phyloP scores from a whole-genome alignment of 2,113 vertebrate species.

The Antidorcas marsupialis region DNA sequence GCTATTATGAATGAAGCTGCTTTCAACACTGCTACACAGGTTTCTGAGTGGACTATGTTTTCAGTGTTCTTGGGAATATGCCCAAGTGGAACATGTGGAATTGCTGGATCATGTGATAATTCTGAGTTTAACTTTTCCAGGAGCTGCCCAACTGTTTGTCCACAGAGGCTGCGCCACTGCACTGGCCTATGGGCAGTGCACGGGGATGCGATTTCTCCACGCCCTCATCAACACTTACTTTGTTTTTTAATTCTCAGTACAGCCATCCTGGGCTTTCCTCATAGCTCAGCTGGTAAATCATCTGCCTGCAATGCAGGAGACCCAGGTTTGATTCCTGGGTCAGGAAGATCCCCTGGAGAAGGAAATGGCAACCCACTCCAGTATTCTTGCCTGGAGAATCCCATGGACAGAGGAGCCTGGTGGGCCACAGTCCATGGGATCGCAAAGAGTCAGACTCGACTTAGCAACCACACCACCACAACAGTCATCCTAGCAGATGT shows the following conservation, averaged over 20 bases:
- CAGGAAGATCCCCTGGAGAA: not conserved
- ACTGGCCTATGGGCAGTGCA: rapidly evolving
- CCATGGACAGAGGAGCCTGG: not conserved
- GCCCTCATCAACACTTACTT: not conserved
- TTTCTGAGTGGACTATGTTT: too few species aligned
- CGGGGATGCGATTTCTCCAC: not conserved
- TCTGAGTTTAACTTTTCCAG: not conserved
- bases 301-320: not conserved
- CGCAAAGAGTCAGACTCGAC: not conserved
- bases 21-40: not conserved
- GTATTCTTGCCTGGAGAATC: not conserved
- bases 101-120: not conserved
- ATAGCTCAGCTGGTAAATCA: not conserved
- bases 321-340: not conserved
- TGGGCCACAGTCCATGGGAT: not conserved
- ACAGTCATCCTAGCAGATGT: too few species aligned
- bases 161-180: too few species aligned
- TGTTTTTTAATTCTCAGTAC: not conserved
- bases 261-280: not conserved
- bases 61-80: not conserved
- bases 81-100: too few species aligned
- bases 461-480: not conserved
- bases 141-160: not conserved
- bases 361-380: not conserved
- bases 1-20: too few species aligned